Conservation (phyloP, 2,888 invertebrate genomes). For the Tachina fera region DNA sequence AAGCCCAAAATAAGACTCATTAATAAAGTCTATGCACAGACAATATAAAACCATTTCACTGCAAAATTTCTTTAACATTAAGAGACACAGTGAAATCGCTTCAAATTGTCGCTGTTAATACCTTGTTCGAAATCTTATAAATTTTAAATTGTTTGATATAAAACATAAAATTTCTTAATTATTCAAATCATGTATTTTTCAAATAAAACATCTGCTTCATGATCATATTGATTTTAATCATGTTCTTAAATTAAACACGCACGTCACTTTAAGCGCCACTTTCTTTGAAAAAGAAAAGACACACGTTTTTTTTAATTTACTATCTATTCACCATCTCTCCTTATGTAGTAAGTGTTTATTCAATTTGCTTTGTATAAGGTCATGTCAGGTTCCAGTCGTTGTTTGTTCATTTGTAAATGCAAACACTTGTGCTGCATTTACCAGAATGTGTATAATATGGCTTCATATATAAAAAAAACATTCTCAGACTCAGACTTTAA, state of each 20-base stretch:
- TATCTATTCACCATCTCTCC: background rate
- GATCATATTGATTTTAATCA: constrained; percentile 35
- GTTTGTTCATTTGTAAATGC: constrained; percentile 27
- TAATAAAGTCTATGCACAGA: no score
- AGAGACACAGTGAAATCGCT: no score
- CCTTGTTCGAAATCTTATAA: background rate
- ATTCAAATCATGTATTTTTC: constrained; percentile 16
- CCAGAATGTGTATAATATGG: constrained; percentile 25
- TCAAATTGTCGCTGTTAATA: no score
- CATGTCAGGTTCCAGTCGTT: constrained; percentile 21
- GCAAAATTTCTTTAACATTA: no score
- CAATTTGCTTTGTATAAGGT: constrained; percentile 48
- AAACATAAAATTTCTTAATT: background rate
- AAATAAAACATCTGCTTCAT: constrained; percentile 13
- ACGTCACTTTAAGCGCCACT: constrained; percentile 48
- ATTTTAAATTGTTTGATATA: background rate
- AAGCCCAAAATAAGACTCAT: background rate
- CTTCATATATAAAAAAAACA: constrained; percentile 12
- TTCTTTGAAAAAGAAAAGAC: constrained; percentile 16
- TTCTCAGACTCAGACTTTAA: constrained; percentile 30
- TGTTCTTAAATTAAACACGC: constrained; percentile 25
- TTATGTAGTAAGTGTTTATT: constrained; percentile 35
- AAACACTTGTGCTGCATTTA: constrained; percentile 28
- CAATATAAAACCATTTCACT: no score
- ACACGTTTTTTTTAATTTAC: background rate